Percentiles rank a stretch among this genome's conserved stretches.
Conservation (phyloP, 2,888 invertebrate genomes). For the Villa cingulata region DNA sequence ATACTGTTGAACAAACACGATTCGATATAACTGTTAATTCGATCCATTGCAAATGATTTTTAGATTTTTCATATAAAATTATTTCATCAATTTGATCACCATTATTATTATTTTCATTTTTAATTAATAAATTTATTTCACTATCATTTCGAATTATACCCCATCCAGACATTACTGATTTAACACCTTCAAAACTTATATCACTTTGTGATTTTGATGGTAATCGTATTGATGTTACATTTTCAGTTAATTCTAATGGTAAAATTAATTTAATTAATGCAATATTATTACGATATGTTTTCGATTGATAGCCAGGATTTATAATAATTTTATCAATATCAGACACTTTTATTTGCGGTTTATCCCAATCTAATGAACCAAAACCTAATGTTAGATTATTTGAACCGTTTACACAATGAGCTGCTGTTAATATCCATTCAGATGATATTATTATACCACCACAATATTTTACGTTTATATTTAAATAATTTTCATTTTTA, state of each 20-base stretch:
- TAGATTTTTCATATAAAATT: no score
- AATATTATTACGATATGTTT: not conserved
- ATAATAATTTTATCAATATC: not conserved
- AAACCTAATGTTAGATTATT: slow-evolving; percentile 2
- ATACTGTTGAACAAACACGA: slow-evolving; percentile 1
- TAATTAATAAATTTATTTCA: not conserved
- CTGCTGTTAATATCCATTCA: slow-evolving; percentile 7
- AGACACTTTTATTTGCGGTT: not conserved
- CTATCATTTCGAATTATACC: not conserved
- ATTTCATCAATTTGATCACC: no score
- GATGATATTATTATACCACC: slow-evolving; percentile 4
- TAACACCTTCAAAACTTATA: slow-evolving; percentile 8
- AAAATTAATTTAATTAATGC: not conserved
- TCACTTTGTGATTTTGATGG: slow-evolving; percentile 5
- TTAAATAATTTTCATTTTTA: not conserved
- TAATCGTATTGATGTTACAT: slow-evolving; percentile 1
- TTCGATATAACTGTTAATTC: slow-evolving; percentile 5
- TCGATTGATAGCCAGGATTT: not conserved
- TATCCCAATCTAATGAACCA: slow-evolving; percentile 1
- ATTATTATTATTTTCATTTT: not conserved
- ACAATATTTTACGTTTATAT: not conserved
- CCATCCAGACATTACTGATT: slow-evolving; percentile 5
- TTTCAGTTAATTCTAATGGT: not conserved
- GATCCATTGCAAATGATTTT: not conserved
- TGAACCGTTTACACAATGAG: slow-evolving; percentile 1